Evolutionary conservation across 2,113 vertebrate species (phyloP).

Genomic region (Dasyurus viverrinus): DNA sequence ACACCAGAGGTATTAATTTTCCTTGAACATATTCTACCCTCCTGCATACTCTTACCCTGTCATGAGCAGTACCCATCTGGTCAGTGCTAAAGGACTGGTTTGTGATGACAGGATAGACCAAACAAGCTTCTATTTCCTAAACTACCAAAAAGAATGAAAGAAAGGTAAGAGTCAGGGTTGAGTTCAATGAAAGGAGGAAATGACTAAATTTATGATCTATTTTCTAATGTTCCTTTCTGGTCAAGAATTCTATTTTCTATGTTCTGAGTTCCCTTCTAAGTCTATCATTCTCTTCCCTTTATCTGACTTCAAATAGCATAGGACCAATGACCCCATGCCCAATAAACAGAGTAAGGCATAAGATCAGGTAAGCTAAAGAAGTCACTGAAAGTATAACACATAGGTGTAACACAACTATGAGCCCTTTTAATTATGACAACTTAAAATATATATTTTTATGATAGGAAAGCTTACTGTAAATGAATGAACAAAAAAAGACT

Average conservation of each 20-base stretch:
- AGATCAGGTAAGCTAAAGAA: background rate
- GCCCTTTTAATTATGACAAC: background rate
- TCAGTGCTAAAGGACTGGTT: background rate
- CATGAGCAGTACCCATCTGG: background rate
- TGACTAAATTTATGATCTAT: background rate
- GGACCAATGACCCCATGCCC: background rate
- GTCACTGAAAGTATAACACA: background rate
- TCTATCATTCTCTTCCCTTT: background rate
- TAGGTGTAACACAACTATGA: background rate
- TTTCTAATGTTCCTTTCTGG: background rate
- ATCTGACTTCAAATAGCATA: background rate
- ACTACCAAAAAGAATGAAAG: background rate
- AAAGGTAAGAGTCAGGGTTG: background rate
- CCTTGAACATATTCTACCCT: too few relatives aligned
- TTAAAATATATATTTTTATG: background rate
- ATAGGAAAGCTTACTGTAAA: background rate
- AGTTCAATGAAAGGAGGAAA: background rate
- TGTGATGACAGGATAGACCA: background rate
- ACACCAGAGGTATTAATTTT: too few relatives aligned
- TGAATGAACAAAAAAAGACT: background rate
- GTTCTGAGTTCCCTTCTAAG: background rate
- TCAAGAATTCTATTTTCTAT: background rate
- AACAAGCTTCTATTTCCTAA: background rate
- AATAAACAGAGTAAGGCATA: background rate
- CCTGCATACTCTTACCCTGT: background rate